Evolutionary conservation across 2,113 vertebrate genomes (phyloP).

Genomic region (Chloropsis hardwickii): DNA sequence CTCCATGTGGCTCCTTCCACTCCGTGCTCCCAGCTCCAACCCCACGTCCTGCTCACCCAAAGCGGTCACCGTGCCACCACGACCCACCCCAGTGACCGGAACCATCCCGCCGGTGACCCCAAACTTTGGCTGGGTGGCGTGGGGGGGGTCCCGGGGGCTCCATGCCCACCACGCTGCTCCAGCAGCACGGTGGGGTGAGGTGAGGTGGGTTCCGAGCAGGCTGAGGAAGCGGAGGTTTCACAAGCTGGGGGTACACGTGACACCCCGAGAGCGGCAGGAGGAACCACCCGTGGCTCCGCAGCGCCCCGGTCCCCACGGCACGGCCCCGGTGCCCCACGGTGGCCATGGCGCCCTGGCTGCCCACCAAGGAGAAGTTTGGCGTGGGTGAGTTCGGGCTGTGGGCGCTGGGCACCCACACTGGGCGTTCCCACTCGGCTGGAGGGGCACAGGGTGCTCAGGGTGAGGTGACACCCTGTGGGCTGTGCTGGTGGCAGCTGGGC

Average conservation of each 20-base stretch:
- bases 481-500: rapidly evolving
- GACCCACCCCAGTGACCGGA: rapidly evolving
- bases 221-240: slow-evolving; percentile 42
- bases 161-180: rapidly evolving
- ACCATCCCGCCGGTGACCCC: no score
- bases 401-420: neutral
- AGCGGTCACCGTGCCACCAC: rapidly evolving
- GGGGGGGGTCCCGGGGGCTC: neutral
- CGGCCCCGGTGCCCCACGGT: neutral
- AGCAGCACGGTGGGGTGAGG: rapidly evolving
- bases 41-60: rapidly evolving
- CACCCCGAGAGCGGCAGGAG: neutral
- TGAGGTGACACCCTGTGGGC: rapidly evolving
- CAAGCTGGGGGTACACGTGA: slow-evolving; percentile 21
- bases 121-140: rapidly evolving
- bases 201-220: rapidly evolving
- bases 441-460: rapidly evolving
- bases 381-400: slow-evolving; percentile 23
- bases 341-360: slow-evolving; percentile 47
- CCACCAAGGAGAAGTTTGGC: slow-evolving; percentile 46
- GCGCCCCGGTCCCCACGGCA: rapidly evolving
- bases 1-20: rapidly evolving
- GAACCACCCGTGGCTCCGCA: neutral
- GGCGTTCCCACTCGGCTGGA: rapidly evolving
- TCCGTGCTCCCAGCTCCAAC: rapidly evolving